Percentiles rank a stretch among this genome's conserved stretches.
These are phyloP conservation scores for Chloroclysta siterata DNA, from an alignment of 2,888 invertebrate genomes.

Conservation along the genomic window DNA sequence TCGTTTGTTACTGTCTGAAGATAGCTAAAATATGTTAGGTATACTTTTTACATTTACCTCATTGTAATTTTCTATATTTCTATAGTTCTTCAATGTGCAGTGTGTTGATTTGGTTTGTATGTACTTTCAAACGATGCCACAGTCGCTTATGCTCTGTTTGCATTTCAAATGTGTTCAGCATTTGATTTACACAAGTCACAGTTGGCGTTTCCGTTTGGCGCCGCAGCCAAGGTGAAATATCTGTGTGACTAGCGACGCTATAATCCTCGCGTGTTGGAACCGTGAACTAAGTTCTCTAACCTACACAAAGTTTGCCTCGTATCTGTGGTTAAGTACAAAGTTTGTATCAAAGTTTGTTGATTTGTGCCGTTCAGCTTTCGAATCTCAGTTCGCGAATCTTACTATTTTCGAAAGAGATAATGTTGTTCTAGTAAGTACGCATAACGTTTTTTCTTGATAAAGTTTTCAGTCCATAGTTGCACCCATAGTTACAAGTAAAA, in stretches of 20 bases:
- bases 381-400: neutral
- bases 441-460: neutral
- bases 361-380: constrained; percentile 1
- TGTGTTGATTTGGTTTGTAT: neutral
- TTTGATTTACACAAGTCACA: constrained; percentile 26
- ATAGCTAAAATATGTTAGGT: too few relatives aligned
- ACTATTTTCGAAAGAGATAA: neutral
- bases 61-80: too few relatives aligned
- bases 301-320: constrained; percentile 14
- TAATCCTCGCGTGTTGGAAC: constrained; percentile 74
- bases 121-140: neutral
- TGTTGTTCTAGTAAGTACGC: neutral
- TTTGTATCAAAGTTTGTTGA: constrained; percentile 13
- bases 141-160: neutral
- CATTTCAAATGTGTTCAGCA: constrained; percentile 18
- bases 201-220: constrained; percentile 29
- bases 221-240: constrained; percentile 72
- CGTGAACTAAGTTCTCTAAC: constrained; percentile 18
- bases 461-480: neutral
- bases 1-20: too few relatives aligned
- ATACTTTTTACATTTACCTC: too few relatives aligned
- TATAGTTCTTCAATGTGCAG: too few relatives aligned
- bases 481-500: too few relatives aligned
- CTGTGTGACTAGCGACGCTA: constrained; percentile 65
- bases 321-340: constrained; percentile 14